phyloP scores from a whole-genome alignment of 2,797 vertebrate genomes.

The Alectoris magna region DNA sequence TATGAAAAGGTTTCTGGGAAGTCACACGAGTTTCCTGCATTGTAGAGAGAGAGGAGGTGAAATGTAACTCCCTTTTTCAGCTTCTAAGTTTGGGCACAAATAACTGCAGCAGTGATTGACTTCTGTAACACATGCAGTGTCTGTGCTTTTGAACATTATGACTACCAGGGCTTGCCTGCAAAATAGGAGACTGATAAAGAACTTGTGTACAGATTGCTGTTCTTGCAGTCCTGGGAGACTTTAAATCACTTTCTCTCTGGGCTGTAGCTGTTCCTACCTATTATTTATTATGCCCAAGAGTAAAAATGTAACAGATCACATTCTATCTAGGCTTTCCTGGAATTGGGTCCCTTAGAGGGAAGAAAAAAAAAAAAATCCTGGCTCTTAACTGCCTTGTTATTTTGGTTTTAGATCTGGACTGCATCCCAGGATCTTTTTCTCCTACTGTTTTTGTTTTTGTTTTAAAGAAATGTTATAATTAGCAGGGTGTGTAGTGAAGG shows the following conservation, averaged over 20 bases:
- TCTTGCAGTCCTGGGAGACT: not conserved
- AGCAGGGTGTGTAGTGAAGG: not conserved
- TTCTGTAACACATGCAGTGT: not conserved
- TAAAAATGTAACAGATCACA: not conserved
- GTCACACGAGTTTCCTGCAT: not conserved
- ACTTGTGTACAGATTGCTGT: not conserved
- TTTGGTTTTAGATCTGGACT: not conserved
- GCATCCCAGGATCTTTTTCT: constrained; percentile 9
- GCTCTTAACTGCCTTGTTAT: not conserved
- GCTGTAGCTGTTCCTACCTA: not conserved
- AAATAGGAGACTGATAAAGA: not conserved
- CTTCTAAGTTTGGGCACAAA: not conserved
- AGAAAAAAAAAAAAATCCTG: not conserved
- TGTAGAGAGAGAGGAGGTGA: not conserved
- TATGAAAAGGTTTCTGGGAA: not conserved
- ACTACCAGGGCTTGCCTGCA: not conserved
- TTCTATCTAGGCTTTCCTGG: constrained; percentile 10
- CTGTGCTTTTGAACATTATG: not conserved
- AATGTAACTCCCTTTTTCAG: not conserved
- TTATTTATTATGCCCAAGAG: not conserved
- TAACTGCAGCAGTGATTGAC: not conserved
- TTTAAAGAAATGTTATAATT: not conserved
- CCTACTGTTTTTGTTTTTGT: no score
- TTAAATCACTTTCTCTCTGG: not conserved
- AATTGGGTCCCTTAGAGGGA: not conserved